Percentiles rank a stretch among this genome's conserved stretches.
Conservation (phyloP, 2,797 vertebrate genomes). For the Parauchenoglanis ngamensis region DNA sequence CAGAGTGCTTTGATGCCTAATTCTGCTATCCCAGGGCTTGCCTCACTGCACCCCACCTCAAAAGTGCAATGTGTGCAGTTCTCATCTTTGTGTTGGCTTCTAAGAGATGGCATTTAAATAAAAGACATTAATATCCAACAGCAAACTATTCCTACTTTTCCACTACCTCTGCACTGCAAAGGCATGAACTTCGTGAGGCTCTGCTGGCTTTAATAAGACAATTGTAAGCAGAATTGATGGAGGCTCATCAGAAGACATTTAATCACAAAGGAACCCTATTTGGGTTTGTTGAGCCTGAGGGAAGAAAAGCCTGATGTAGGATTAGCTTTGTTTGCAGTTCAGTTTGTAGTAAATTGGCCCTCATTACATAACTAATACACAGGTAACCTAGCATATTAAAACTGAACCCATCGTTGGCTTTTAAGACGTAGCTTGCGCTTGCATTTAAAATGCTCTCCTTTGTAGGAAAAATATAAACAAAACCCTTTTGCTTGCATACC, state of each 20-base stretch:
- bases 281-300: constrained; percentile 24
- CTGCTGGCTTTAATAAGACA: constrained; percentile 64
- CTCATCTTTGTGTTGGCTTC: constrained; percentile 46
- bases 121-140: constrained; percentile 46
- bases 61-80: constrained; percentile 63
- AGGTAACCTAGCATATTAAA: not conserved
- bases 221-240: constrained; percentile 60
- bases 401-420: not conserved
- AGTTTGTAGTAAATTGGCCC: not conserved
- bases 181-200: constrained; percentile 56
- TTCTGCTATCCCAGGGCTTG: constrained; percentile 61
- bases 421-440: not conserved
- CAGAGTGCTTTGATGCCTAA: constrained; percentile 66
- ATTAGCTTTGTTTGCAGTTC: constrained; percentile 17
- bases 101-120: constrained; percentile 54
- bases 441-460: not conserved
- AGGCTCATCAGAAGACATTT: constrained; percentile 34
- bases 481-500: not conserved
- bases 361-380: constrained; percentile 26
- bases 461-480: not conserved
- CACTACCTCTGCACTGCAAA: constrained; percentile 34
- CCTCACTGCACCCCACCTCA: constrained; percentile 43
- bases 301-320: constrained; percentile 7
- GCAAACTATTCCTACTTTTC: constrained; percentile 48
- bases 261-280: constrained; percentile 39